Percentiles rank a stretch among this genome's conserved stretches.
Evolutionary conservation across 2,797 vertebrate genomes (phyloP).

Genomic region (Gorsachius magnificus): DNA sequence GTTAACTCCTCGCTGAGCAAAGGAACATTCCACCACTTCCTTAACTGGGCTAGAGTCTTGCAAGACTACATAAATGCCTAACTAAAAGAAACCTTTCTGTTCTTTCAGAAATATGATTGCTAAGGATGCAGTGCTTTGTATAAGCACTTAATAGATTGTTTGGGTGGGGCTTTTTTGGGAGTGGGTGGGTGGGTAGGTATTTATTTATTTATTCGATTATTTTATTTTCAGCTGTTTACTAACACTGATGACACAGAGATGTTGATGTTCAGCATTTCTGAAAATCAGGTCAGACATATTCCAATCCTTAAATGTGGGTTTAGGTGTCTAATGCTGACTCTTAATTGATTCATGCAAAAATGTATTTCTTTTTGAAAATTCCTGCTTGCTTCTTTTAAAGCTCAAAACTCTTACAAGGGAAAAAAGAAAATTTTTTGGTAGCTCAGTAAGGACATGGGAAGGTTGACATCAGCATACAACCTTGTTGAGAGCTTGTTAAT

Average conservation of each 20-base stretch:
- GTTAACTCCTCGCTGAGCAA: background rate
- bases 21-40: background rate
- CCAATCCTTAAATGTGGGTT: background rate
- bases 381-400: background rate
- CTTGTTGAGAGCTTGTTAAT: background rate
- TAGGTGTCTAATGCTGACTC: background rate
- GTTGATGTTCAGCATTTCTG: background rate
- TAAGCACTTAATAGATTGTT: background rate
- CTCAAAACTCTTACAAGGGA: background rate
- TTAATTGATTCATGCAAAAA: background rate
- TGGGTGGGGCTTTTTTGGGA: accelerated
- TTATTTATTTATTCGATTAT: background rate
- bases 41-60: background rate
- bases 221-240: background rate
- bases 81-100: background rate
- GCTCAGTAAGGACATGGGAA: background rate
- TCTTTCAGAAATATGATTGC: background rate
- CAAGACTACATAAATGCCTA: background rate
- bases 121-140: background rate
- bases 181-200: background rate
- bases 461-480: background rate
- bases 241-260: background rate
- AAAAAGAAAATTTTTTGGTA: background rate
- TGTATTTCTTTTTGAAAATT: background rate
- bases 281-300: constrained; percentile 1